Percentiles rank a stretch among this genome's conserved stretches.
Conservation (phyloP, 2,888 invertebrate species). For the Hirtodrosophila histrioides region DNA sequence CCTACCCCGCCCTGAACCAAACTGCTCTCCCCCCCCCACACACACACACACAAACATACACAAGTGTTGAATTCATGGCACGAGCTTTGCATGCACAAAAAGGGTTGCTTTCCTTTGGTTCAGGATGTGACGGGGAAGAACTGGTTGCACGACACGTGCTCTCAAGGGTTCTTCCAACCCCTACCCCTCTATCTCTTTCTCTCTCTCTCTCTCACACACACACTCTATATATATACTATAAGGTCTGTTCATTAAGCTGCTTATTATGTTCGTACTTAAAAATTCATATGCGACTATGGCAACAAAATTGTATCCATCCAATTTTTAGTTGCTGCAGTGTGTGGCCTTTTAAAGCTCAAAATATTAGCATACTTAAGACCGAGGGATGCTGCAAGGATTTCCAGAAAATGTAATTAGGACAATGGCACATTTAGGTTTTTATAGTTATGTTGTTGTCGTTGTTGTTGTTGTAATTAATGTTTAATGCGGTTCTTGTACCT, state of each 20-base stretch:
- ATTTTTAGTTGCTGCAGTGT: slow-evolving; percentile 42
- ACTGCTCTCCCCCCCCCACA: too few species aligned
- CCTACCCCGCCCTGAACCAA: not conserved
- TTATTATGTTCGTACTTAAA: slow-evolving; percentile 80
- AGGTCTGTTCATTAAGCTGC: slow-evolving; percentile 71
- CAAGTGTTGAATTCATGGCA: slow-evolving; percentile 67
- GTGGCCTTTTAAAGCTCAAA: slow-evolving; percentile 47
- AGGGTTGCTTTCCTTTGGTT: slow-evolving; percentile 45
- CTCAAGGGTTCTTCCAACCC: slow-evolving; percentile 1
- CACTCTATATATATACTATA: not conserved
- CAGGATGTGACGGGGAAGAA: too few species aligned
- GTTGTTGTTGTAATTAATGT: slow-evolving; percentile 41
- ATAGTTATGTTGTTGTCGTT: slow-evolving; percentile 34
- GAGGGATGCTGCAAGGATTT: slow-evolving; percentile 41
- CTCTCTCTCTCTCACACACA: too few species aligned
- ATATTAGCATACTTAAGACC: slow-evolving; percentile 72
- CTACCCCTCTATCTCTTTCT: not conserved
- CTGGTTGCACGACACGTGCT: slow-evolving; percentile 44
- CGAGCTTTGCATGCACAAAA: slow-evolving; percentile 63
- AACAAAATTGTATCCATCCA: slow-evolving; percentile 55
- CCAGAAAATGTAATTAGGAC: slow-evolving; percentile 59
- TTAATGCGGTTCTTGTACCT: slow-evolving; percentile 18
- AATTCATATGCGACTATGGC: slow-evolving; percentile 76
- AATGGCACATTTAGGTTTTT: slow-evolving; percentile 40
- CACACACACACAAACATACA: not conserved